phyloP scores from a whole-genome alignment of 2,888 invertebrate species.

The Formica aserva region DNA sequence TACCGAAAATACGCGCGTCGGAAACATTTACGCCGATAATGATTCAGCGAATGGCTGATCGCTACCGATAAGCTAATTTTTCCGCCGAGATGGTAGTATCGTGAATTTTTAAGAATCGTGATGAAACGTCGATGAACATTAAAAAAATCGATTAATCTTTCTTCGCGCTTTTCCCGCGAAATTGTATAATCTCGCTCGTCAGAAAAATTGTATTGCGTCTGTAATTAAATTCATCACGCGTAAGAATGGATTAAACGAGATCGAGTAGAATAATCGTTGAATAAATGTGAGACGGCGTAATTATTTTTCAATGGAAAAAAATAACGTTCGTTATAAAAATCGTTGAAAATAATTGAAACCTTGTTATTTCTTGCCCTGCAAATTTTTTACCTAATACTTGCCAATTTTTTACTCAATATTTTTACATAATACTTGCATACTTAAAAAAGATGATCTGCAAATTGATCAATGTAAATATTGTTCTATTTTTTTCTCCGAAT shows the following conservation, averaged over 20 bases:
- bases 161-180: not conserved
- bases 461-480: not conserved
- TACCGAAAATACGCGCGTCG: slow-evolving; percentile 59
- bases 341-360: not conserved
- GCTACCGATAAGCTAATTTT: not conserved
- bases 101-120: not conserved
- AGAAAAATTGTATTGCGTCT: not conserved
- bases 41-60: slow-evolving; percentile 11
- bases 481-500: not conserved
- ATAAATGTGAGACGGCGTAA: not conserved
- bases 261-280: slow-evolving; percentile 13
- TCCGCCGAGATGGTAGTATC: not conserved
- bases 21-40: slow-evolving; percentile 38
- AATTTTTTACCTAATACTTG: not conserved
- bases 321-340: not conserved
- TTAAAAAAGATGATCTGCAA: not conserved
- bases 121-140: not conserved
- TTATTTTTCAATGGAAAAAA: not conserved
- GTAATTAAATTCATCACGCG: not conserved
- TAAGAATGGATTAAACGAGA: not conserved
- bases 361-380: not conserved
- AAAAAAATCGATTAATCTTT: not conserved
- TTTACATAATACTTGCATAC: not conserved
- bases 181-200: not conserved
- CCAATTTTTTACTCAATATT: not conserved